Conservation (phyloP, 2,113 vertebrate genomes). For the Corvus moneduloides region DNA sequence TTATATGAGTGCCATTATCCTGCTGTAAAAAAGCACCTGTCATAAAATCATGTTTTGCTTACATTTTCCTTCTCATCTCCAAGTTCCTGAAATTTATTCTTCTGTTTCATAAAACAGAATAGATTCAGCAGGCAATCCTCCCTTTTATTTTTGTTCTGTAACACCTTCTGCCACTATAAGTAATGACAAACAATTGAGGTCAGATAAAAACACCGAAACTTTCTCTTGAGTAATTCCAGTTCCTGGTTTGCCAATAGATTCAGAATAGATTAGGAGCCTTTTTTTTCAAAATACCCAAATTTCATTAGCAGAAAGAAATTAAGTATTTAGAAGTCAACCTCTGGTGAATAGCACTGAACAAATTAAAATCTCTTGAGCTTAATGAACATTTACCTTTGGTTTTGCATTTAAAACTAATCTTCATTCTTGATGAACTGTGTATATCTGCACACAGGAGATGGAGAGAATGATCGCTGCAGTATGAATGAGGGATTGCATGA, state of each 20-base stretch:
- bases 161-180: background rate
- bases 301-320: background rate
- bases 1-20: background rate
- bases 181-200: background rate
- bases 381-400: background rate
- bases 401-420: background rate
- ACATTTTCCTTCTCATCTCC: background rate
- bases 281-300: background rate
- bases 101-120: background rate
- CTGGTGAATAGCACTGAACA: background rate
- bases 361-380: background rate
- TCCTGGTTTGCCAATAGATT: background rate
- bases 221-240: background rate
- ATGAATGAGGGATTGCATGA: background rate
- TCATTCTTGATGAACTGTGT: background rate
- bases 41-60: background rate
- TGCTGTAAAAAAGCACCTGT: background rate
- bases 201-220: background rate
- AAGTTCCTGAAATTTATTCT: background rate
- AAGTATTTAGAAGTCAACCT: background rate
- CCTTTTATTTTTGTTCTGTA: background rate
- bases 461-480: background rate
- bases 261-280: background rate
- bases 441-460: background rate
- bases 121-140: background rate